Base-by-base conservation (phyloP, 1,140 invertebrate genomes). In the Drosophila melanica region DNA sequence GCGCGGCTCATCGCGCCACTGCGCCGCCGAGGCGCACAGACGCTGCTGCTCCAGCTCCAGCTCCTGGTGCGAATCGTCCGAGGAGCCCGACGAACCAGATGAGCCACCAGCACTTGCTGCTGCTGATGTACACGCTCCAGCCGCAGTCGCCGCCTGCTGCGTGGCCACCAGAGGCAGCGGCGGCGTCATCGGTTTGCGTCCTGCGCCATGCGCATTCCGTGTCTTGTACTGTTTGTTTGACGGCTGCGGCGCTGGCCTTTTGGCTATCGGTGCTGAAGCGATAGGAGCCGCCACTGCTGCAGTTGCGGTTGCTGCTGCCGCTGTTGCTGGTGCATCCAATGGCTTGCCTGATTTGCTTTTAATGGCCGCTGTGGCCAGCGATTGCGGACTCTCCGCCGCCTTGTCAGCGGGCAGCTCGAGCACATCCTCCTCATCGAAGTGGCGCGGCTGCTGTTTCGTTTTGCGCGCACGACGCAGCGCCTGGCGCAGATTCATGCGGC, bases 401-500 rank as follows among this genome's bases (percentile, higher is more conserved):
- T 50, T 76, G 11, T 82, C 72, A 9, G 44, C 62, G 14, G 55
- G 77, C 45, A 89, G 30, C 45, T 84, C 85, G 23, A 90, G 4
- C 12, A 39, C 57, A 16, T 81, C 69, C 30, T 89, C 84, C 7
- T 89, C 82, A 48, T 79, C 79, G 50, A 70, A 69, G 0, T 70
- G 11, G 1, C 84, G 69, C 0, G 85, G 85, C 23, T 89, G 85
- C n/a, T 89, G 84, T 66, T 89, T 89, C 1, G 84, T 89, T 35
- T 89, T 90, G 11, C 87, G 70, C 3, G 90, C 89, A 18, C 90
- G 76, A 8, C 78, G 87, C 12, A 92, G 27, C 0, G 89, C 91
- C 55, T 92, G 86, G 0, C 84, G 74, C 33, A 92, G 57, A 71
- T 91, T 91, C 54, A 79, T 63, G 6, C 91, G 81, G 44, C 89